Percentiles rank a stretch among this genome's conserved stretches.
Conservation (phyloP, 2,888 invertebrate genomes). For the Xestia xanthographa region DNA sequence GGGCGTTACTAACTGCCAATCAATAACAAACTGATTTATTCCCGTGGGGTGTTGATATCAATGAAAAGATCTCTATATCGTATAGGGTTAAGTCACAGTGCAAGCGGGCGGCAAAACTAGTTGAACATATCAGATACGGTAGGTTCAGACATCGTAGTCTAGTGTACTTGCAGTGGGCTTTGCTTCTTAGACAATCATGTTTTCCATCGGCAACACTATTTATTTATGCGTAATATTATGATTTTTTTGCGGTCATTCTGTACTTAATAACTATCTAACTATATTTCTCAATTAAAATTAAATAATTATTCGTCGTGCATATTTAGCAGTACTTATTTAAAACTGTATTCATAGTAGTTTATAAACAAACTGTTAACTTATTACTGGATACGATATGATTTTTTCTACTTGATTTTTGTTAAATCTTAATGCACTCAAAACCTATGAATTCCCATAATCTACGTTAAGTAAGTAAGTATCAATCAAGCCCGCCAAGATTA, state of each 20-base stretch:
- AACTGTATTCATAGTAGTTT: too few species aligned
- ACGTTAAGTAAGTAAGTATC: background rate
- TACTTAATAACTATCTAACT: too few species aligned
- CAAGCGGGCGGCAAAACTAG: constrained; percentile 48
- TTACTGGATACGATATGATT: background rate
- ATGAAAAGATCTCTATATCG: constrained; percentile 71
- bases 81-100: constrained; percentile 51
- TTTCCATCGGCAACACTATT: too few species aligned
- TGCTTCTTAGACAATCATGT: too few species aligned
- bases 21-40: constrained; percentile 88
- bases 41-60: constrained; percentile 78
- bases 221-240: too few species aligned
- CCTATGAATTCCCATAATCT: background rate
- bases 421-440: background rate
- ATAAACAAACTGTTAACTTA: background rate
- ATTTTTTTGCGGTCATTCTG: too few species aligned
- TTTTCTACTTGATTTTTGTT: background rate
- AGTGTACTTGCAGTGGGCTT: background rate
- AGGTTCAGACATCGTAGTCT: background rate
- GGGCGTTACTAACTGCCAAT: constrained; percentile 88
- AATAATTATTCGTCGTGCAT: too few species aligned
- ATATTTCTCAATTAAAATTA: too few species aligned
- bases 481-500: background rate
- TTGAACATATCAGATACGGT: background rate
- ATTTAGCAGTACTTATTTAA: background rate